phyloP scores from a whole-genome alignment of 2,113 vertebrate species.

The Corythornis madagascariensis region DNA sequence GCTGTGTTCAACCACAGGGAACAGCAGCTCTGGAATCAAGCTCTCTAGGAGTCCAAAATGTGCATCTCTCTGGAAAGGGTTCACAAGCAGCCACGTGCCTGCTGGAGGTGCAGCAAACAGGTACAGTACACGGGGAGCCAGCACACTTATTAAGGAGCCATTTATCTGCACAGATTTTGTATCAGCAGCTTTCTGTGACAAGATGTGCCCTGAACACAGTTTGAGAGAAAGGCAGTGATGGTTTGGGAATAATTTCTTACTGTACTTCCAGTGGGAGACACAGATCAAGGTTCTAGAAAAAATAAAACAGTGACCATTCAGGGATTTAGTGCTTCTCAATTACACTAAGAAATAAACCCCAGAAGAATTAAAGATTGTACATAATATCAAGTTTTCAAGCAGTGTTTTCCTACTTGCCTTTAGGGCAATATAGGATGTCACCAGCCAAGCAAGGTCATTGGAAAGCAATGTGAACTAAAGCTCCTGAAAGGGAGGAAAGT shows the following conservation, averaged over 20 bases:
- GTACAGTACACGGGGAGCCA: slow-evolving; percentile 20
- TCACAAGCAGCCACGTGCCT: slow-evolving; percentile 32
- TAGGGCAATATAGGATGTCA: background rate
- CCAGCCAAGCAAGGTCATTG: background rate
- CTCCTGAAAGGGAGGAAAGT: background rate
- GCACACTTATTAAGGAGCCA: background rate
- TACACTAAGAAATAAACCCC: background rate
- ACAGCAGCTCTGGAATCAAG: slow-evolving; percentile 63
- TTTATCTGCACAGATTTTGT: background rate
- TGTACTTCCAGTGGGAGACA: background rate
- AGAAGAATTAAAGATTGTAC: background rate
- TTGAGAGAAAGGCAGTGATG: background rate
- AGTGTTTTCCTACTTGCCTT: background rate
- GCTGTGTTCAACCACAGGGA: slow-evolving; percentile 76
- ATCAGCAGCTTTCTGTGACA: background rate
- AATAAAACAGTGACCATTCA: background rate
- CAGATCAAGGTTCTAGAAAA: background rate
- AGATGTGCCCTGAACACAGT: background rate
- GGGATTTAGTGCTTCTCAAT: background rate
- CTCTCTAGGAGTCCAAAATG: slow-evolving; percentile 55
- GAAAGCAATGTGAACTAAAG: background rate
- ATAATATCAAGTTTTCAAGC: background rate
- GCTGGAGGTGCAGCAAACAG: slow-evolving; percentile 67
- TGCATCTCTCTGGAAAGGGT: slow-evolving; percentile 54
- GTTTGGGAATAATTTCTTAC: background rate